These are phyloP conservation scores for Palythoa heliodiscus DNA, from an alignment of 92 coral and sea anemone genomes.

Conservation along the genomic window DNA sequence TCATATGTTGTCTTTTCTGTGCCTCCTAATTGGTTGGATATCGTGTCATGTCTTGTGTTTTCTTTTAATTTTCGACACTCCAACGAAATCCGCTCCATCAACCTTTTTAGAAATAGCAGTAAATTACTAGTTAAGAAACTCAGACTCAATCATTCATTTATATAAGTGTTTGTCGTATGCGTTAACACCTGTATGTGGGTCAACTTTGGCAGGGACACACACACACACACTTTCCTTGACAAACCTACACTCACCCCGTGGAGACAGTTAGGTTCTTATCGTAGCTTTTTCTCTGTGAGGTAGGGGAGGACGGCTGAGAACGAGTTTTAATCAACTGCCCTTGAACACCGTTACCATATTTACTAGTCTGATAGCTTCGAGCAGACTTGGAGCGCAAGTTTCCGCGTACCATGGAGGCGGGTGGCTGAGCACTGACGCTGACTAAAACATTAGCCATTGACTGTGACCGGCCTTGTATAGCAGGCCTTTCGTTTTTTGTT, in stretches of 20 bases:
- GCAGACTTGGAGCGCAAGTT: constrained; percentile 95
- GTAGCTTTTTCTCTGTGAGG: constrained; percentile 68
- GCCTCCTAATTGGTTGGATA: no score
- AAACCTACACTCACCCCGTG: constrained; percentile 44
- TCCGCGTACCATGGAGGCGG: constrained; percentile 87
- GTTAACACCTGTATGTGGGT: no score
- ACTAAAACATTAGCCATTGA: constrained; percentile 60
- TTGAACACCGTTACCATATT: constrained; percentile 58
- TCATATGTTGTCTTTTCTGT: no score
- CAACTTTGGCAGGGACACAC: no score
- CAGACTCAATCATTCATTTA: no score
- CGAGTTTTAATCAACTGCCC: constrained; percentile 58
- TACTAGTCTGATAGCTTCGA: constrained; percentile 79
- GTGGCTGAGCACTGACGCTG: constrained; percentile 47
- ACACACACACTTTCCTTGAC: neutral
- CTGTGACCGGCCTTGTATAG: constrained; percentile 42
- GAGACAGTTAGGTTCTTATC: constrained; percentile 58
- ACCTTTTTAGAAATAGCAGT: no score
- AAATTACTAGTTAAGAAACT: no score
- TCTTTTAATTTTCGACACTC: no score
- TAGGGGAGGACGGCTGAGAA: constrained; percentile 96
- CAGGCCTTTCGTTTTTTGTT: constrained; percentile 18
- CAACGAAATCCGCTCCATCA: no score
- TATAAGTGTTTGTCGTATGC: no score
- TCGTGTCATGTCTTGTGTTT: no score